A percentile compares a stretch with the other conserved stretches of the same genome.
Conservation (phyloP, 2,797 vertebrate genomes). For the Leuciscus waleckii region DNA sequence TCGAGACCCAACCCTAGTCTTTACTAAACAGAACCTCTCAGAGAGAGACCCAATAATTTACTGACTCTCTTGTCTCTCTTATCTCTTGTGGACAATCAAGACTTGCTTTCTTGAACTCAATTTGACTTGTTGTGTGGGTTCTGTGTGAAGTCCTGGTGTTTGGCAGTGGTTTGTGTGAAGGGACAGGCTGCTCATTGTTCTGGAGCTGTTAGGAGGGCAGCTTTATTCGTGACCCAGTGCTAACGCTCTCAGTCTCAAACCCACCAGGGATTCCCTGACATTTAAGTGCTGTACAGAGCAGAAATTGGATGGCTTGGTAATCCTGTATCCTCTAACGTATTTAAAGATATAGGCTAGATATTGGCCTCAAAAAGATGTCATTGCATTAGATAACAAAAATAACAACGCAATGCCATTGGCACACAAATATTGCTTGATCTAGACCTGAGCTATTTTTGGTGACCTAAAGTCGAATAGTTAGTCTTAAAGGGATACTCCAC, state of each 20-base stretch:
- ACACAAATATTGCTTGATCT: background rate
- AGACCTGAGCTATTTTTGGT: background rate
- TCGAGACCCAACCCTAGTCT: no score
- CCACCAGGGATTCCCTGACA: constrained; percentile 23
- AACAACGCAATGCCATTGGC: background rate
- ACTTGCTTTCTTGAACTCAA: constrained; percentile 37
- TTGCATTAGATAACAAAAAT: background rate
- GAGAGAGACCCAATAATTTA: background rate
- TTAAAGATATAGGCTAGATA: background rate
- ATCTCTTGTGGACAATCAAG: constrained; percentile 34
- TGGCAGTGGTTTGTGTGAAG: constrained; percentile 26
- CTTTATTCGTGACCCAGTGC: constrained; percentile 32
- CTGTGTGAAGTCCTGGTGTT: constrained; percentile 30
- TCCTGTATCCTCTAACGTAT: background rate
- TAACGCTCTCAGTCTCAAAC: constrained; percentile 12
- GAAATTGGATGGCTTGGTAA: background rate
- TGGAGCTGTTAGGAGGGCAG: constrained; percentile 34
- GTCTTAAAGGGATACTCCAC: background rate
- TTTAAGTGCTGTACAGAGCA: background rate
- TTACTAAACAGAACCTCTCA: no score
- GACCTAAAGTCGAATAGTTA: background rate
- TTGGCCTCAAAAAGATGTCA: background rate
- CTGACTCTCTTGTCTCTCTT: no score
- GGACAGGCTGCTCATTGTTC: constrained; percentile 52
- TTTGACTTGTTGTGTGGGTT: constrained; percentile 39